Evolutionary conservation across 2,797 vertebrate genomes (phyloP).

Genomic region (Momotus momota): DNA sequence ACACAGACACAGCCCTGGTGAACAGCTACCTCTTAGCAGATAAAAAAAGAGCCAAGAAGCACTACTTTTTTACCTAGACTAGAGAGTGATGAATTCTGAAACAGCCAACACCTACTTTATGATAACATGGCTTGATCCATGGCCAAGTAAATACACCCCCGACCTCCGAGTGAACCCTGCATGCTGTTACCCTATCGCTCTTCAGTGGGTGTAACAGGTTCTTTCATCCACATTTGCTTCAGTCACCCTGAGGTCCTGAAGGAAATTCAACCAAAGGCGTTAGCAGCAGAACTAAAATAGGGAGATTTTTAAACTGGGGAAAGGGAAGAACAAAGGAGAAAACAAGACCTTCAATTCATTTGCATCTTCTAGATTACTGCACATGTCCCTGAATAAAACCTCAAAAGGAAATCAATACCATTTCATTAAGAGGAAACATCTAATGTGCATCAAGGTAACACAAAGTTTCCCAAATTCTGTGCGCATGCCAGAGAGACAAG

Average conservation of each 20-base stretch:
- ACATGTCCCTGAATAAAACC: background rate
- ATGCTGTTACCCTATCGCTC: background rate
- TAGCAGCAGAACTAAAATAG: background rate
- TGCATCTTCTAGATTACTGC: background rate
- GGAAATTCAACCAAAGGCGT: background rate
- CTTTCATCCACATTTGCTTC: background rate
- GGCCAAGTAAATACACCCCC: background rate
- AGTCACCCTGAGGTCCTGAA: background rate
- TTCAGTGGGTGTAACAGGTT: background rate
- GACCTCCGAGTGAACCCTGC: background rate
- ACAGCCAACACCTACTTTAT: background rate
- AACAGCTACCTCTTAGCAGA: background rate
- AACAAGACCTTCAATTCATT: background rate
- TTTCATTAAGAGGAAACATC: background rate
- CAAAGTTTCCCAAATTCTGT: background rate
- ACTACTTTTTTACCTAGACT: background rate
- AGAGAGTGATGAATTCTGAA: background rate
- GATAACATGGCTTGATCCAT: background rate
- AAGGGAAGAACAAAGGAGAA: background rate
- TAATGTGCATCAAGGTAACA: background rate
- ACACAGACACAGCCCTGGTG: background rate
- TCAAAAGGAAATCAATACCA: background rate
- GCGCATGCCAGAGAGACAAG: background rate
- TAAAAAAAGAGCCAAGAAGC: background rate
- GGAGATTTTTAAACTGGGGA: background rate